These are phyloP conservation scores for Leptinotarsa juncta DNA, from an alignment of 2,888 invertebrate species.

Conservation along the genomic window DNA sequence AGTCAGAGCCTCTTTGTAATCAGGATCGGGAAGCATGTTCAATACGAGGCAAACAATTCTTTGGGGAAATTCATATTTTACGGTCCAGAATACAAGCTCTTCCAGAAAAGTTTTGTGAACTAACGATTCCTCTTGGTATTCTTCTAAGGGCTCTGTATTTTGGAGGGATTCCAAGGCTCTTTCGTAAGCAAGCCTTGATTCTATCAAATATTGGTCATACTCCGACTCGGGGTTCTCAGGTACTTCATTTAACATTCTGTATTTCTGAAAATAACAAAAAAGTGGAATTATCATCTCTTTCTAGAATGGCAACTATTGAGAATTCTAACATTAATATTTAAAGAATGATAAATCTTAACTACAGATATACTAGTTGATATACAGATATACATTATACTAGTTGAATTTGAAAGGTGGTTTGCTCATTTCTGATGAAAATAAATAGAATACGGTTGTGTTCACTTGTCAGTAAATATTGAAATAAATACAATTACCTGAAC, in stretches of 20 bases:
- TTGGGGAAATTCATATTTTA: conserved; percentile 97
- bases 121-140: conserved; percentile 82
- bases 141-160: conserved; percentile 75
- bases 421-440: too few species aligned
- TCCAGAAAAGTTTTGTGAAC: conserved; percentile 89
- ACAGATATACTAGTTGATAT: too few species aligned
- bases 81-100: conserved; percentile 98
- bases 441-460: too few species aligned
- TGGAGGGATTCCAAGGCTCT: conserved; percentile 85
- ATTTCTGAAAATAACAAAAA: conserved; percentile 69
- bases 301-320: too few species aligned
- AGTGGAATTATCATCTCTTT: too few species aligned
- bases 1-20: conserved; percentile 95
- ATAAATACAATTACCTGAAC: too few species aligned
- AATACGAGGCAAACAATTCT: conserved; percentile 93
- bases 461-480: too few species aligned
- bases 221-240: conserved; percentile 75
- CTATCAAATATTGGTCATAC: conserved; percentile 78
- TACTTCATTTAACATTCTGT: conserved; percentile 76
- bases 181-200: conserved; percentile 81
- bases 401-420: too few species aligned
- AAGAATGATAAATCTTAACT: too few species aligned
- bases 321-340: too few species aligned
- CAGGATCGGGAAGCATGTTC: conserved; percentile 94
- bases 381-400: too few species aligned